Base-by-base conservation (phyloP, 2,888 invertebrate species). In the Mythimna impura region DNA sequence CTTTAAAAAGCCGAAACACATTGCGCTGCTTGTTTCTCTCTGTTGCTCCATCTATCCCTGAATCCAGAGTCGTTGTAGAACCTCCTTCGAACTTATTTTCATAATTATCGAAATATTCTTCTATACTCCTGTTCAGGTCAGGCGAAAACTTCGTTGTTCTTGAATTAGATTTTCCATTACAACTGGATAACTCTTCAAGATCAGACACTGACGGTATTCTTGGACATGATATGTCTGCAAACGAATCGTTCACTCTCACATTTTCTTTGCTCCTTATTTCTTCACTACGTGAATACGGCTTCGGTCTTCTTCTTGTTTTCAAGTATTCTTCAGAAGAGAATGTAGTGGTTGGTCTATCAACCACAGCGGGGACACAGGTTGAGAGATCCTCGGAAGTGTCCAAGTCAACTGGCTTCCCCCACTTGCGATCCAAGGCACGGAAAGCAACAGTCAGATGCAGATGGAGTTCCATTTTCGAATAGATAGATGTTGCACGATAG, bases 261-360 rank as follows among this genome's bases (percentile, higher is more conserved):
- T 86, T 87, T 1, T 62, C 58, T 47, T 80, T 82, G 7, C 17
- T 43, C 54, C 71, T 77, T 70, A 76, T 67, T 22, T 80, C 84
- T 54, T 86, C 82, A 47, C 61, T 60, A 3, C 89, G 81, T 7
- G 88, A 88, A 57, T 91, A 91, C 0, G 89, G 89, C 60, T 75
- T 89, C 1, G 82, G 78, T 10, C 89, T 84, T 9, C 88, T 89
- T 76, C 76, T 88, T 0, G 78, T 79, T 61, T 68, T 89, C 62
- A 94, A 77, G 69, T 87, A 93, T 58, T 92, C 91, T 81, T 94
- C 93, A 0, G 93, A 93, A 3, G 92, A 93, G 67, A 93, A 94
- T 0, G 93, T 94, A 0, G 89, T 86, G 3, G 85, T 84, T 4
- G 25, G 25, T 25, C 25, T 25, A 25, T 25, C 25, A 25, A 25